A percentile compares a stretch with the other conserved stretches of the same genome.
Conservation (phyloP, 2,888 invertebrate genomes). For the Andrena bucephala region DNA sequence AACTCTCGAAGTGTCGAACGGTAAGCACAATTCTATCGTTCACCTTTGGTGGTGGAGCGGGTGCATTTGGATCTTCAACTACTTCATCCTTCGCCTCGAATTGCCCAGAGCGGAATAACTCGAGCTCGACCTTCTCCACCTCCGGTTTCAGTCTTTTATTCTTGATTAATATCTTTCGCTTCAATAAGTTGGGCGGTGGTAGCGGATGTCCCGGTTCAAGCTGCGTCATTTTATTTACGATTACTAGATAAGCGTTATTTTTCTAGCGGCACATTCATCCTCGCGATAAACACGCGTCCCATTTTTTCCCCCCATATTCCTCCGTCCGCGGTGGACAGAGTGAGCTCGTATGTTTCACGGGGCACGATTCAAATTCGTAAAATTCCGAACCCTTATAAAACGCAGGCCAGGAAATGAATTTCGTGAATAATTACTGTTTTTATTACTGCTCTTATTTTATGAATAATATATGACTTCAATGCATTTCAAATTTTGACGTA, state of each 20-base stretch:
- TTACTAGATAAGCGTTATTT: slow-evolving; percentile 20
- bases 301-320: no score
- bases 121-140: slow-evolving; percentile 88
- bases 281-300: no score
- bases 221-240: slow-evolving; percentile 73
- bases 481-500: no score
- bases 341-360: no score
- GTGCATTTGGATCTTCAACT: slow-evolving; percentile 85
- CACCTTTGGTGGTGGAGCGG: slow-evolving; percentile 80
- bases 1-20: background rate
- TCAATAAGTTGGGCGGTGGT: slow-evolving; percentile 89
- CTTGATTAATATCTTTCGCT: slow-evolving; percentile 90
- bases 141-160: slow-evolving; percentile 89
- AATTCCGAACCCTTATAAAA: no score
- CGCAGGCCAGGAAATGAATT: no score
- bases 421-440: no score
- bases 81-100: slow-evolving; percentile 86
- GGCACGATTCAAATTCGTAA: no score
- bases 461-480: no score
- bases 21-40: background rate
- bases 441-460: no score
- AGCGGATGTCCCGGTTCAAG: slow-evolving; percentile 87
- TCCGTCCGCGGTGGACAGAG: no score
- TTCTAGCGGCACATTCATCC: no score
- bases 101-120: slow-evolving; percentile 86